Conservation (phyloP, 2,113 vertebrate genomes). For the Lophochroa leadbeateri region DNA sequence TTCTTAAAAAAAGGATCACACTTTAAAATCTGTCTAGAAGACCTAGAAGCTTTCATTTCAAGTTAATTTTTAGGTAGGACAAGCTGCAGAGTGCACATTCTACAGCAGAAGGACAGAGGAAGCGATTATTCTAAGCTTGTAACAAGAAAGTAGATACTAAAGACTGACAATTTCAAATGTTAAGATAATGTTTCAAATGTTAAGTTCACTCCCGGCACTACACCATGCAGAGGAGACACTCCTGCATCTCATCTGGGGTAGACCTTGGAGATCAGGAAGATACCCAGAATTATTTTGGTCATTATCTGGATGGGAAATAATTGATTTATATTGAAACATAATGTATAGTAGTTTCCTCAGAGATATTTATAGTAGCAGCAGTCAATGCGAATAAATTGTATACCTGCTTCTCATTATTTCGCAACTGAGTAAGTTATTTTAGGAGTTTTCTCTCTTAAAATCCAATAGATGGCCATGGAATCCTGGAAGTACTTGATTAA, state of each 20-base stretch:
- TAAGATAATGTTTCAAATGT: not conserved
- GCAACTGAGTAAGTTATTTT: not conserved
- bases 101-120: not conserved
- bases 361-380: slow-evolving; percentile 8
- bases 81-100: not conserved
- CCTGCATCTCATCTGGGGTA: not conserved
- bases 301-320: not conserved
- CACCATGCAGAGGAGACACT: not conserved
- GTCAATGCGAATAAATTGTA: not conserved
- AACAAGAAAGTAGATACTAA: not conserved
- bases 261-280: not conserved
- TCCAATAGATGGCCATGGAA: not conserved
- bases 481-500: not conserved
- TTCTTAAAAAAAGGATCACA: not conserved
- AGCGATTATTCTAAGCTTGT: not conserved
- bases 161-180: not conserved
- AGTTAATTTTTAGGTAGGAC: not conserved
- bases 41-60: not conserved
- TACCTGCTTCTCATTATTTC: slow-evolving; percentile 40
- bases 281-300: not conserved
- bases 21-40: not conserved
- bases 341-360: not conserved
- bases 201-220: not conserved
- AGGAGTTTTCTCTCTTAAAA: slow-evolving; percentile 31
- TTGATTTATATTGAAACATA: not conserved